These are phyloP conservation scores for Mastacembelus armatus DNA, from an alignment of 2,797 vertebrate species.

Conservation along the genomic window DNA sequence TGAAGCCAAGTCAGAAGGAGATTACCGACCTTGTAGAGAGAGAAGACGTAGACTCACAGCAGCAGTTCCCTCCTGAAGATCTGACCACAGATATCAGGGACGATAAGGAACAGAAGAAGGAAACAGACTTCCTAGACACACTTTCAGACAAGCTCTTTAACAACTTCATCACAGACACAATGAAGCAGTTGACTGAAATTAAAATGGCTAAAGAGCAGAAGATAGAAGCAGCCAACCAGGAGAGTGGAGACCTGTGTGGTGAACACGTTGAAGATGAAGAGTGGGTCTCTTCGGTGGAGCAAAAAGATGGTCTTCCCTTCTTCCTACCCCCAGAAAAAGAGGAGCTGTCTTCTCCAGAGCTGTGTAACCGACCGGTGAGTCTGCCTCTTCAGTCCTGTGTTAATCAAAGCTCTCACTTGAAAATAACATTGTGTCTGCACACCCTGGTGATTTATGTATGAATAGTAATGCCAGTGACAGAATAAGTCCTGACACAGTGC, in stretches of 20 bases:
- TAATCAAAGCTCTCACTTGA: neutral
- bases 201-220: slow-evolving; percentile 90
- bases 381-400: slow-evolving; percentile 4
- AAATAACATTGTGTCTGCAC: neutral
- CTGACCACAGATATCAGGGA: slow-evolving; percentile 49
- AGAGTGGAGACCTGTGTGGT: slow-evolving; percentile 52
- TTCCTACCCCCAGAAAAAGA: slow-evolving; percentile 86
- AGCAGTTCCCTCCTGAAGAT: slow-evolving; percentile 66
- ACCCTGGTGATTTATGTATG: neutral
- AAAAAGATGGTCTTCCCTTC: slow-evolving; percentile 77
- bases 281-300: slow-evolving; percentile 61
- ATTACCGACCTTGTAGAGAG: slow-evolving; percentile 80
- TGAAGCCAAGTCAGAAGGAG: slow-evolving; percentile 48
- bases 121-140: slow-evolving; percentile 71
- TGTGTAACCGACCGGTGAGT: slow-evolving; percentile 92
- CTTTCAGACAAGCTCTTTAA: slow-evolving; percentile 89
- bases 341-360: slow-evolving; percentile 92
- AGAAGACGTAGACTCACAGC: slow-evolving; percentile 75
- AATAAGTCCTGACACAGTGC: neutral
- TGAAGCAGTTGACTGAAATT: slow-evolving; percentile 89
- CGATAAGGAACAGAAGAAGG: slow-evolving; percentile 27
- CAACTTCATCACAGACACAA: slow-evolving; percentile 88
- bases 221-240: slow-evolving; percentile 83
- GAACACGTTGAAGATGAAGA: slow-evolving; percentile 61
- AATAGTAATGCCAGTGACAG: neutral